A percentile compares a stretch with the other conserved stretches of the same genome.
These are phyloP conservation scores for Aphis gossypii DNA, from an alignment of 1,140 invertebrate species.

Conservation along the genomic window DNA sequence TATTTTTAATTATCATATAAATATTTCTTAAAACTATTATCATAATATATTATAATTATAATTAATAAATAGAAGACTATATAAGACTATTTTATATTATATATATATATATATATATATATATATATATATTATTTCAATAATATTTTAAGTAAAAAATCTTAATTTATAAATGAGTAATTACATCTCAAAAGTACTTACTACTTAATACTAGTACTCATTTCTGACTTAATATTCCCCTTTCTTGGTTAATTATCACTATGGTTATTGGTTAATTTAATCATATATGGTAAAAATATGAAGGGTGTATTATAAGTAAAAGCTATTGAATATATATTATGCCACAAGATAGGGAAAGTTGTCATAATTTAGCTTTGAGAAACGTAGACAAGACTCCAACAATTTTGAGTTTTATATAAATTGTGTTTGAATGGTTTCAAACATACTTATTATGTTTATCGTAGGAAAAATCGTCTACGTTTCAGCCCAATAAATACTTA, in stretches of 20 bases:
- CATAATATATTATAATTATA: background rate
- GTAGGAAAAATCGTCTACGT: constrained; percentile 56
- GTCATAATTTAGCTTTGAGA: constrained; percentile 48
- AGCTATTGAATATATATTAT: constrained; percentile 9
- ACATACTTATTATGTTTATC: constrained; percentile 1
- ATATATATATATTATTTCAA: background rate
- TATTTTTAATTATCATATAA: constrained; percentile 35
- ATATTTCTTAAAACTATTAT: constrained; percentile 29
- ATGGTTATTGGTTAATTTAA: constrained; percentile 24
- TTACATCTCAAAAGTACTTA: constrained; percentile 2
- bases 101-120: background rate
- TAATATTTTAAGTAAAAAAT: constrained; percentile 18
- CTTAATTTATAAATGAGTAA: constrained; percentile 29
- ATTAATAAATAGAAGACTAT: constrained; percentile 31
- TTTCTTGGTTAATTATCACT: constrained; percentile 41
- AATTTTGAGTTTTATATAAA: constrained; percentile 8
- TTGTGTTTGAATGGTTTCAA: constrained; percentile 33
- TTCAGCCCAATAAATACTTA: constrained; percentile 45
- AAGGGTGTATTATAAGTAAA: background rate
- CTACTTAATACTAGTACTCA: background rate
- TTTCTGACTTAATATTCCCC: background rate
- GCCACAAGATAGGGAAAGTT: constrained; percentile 21
- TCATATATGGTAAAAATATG: constrained; percentile 23
- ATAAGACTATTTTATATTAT: background rate
- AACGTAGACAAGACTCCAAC: constrained; percentile 57